phyloP scores from a whole-genome alignment of 2,113 vertebrate species.

The Peucedramus taeniatus region DNA sequence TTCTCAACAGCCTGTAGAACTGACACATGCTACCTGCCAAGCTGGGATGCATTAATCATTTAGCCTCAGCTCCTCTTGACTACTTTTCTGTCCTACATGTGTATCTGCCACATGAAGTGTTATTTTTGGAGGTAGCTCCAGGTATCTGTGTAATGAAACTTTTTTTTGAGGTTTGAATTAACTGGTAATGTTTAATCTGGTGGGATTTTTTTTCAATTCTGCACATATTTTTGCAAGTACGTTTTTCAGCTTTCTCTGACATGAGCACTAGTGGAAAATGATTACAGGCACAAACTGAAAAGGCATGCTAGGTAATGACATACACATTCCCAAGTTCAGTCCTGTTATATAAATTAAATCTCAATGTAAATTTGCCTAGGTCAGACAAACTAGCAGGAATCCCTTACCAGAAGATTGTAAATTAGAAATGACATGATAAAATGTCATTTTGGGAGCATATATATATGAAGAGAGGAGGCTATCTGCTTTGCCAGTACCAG shows the following conservation, averaged over 20 bases:
- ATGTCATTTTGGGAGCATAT: not conserved
- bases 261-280: not conserved
- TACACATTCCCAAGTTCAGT: not conserved
- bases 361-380: not conserved
- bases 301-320: not conserved
- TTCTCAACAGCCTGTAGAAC: not conserved
- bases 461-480: not conserved
- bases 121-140: not conserved
- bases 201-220: not conserved
- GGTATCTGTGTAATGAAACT: not conserved
- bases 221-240: not conserved
- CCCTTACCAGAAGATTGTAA: not conserved
- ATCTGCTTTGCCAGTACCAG: not conserved
- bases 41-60: not conserved
- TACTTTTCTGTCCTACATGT: not conserved
- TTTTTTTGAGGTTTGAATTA: not conserved
- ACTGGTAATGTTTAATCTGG: not conserved
- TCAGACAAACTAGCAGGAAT: not conserved
- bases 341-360: not conserved
- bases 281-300: not conserved
- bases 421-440: not conserved
- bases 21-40: not conserved
- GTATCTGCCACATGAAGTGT: not conserved
- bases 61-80: not conserved
- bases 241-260: not conserved